A percentile compares a stretch with the other conserved stretches of the same genome.
Conservation (phyloP, 2,113 vertebrate genomes). For the Oxyura jamaicensis region DNA sequence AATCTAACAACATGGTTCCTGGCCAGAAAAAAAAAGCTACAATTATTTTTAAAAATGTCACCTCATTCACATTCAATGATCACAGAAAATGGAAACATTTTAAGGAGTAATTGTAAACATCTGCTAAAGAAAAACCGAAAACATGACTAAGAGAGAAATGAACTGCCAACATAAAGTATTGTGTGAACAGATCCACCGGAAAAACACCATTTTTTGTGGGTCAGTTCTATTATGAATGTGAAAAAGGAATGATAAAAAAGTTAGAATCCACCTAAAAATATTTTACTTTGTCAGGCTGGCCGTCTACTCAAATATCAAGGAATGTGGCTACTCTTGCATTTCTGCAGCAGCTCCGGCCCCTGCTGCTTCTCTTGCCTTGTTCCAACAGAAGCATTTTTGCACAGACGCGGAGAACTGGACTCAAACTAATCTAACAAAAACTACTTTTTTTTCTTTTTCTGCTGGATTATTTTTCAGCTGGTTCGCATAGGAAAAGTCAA, state of each 20-base stretch:
- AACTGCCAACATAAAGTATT: constrained; percentile 37
- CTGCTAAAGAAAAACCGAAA: constrained; percentile 32
- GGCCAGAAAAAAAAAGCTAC: constrained; percentile 46
- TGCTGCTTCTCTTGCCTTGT: constrained; percentile 33
- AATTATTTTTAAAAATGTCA: constrained; percentile 66
- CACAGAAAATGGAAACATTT: constrained; percentile 67
- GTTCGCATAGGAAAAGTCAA: background rate
- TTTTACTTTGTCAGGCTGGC: constrained; percentile 11
- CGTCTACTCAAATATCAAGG: background rate
- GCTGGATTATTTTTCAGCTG: background rate
- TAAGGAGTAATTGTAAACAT: constrained; percentile 68
- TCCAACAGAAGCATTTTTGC: constrained; percentile 38
- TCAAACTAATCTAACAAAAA: background rate
- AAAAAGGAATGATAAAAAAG: background rate
- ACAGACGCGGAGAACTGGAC: constrained; percentile 6
- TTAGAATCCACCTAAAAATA: background rate
- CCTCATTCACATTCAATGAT: constrained; percentile 64
- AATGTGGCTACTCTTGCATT: constrained; percentile 30
- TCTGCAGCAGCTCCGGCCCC: constrained; percentile 44
- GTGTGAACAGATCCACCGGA: constrained; percentile 34
- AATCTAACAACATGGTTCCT: constrained; percentile 32
- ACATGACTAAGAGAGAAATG: constrained; percentile 52
- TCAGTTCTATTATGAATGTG: background rate
- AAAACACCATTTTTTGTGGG: background rate
- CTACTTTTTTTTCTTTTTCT: background rate